These are phyloP conservation scores for Baccha elongata DNA, from an alignment of 2,888 invertebrate genomes.

Conservation along the genomic window DNA sequence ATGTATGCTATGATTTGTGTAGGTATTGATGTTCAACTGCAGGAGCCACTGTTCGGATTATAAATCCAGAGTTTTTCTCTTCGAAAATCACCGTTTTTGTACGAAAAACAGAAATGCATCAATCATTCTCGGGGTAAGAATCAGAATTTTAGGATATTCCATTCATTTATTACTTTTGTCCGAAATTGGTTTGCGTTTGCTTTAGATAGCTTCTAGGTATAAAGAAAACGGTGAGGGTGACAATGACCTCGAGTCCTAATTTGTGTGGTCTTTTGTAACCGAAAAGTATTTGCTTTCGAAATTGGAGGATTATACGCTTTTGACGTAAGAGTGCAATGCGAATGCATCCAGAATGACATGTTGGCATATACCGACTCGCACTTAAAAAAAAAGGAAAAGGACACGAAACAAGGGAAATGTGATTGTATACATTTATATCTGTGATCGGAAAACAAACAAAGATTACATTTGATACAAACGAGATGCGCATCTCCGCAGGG, in stretches of 20 bases:
- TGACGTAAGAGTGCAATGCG: constrained; percentile 53
- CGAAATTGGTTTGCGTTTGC: constrained; percentile 1
- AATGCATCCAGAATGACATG: constrained; percentile 53
- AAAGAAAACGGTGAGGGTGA: constrained; percentile 41
- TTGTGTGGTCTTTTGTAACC: constrained; percentile 58
- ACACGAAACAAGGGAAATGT: constrained; percentile 22
- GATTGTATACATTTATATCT: constrained; percentile 59
- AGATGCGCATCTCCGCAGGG: constrained; percentile 34
- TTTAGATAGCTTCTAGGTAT: constrained; percentile 26
- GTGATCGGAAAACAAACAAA: constrained; percentile 53
- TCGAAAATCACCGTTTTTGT: constrained; percentile 52
- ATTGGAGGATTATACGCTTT: constrained; percentile 73
- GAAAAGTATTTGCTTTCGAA: constrained; percentile 68
- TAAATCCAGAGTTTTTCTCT: constrained; percentile 47
- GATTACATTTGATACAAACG: constrained; percentile 60
- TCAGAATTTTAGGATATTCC: constrained; percentile 38
- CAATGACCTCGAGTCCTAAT: constrained; percentile 56
- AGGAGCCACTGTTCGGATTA: not conserved
- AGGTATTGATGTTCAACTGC: not conserved
- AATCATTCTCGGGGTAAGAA: constrained; percentile 55
- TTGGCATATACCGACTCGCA: not conserved
- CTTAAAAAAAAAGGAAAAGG: constrained; percentile 23
- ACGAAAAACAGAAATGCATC: constrained; percentile 59
- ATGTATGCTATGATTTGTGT: not conserved
- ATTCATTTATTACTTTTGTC: not conserved